Base-by-base conservation (phyloP, 2,888 invertebrate species). In the Tachina grossa region DNA sequence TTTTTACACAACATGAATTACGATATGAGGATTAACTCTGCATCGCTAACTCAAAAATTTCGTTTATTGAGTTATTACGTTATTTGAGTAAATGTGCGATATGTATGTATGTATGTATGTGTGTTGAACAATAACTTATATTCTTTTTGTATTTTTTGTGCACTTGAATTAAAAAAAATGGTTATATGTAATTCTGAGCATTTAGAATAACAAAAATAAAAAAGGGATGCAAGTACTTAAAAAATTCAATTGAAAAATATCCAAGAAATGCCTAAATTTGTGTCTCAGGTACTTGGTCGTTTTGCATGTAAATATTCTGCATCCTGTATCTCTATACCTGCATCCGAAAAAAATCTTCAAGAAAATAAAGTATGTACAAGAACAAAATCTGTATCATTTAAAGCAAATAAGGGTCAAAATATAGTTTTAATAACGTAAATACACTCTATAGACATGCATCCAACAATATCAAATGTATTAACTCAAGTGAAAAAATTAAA, bases 391-490 rank as follows among this genome's bases (percentile, higher is more conserved):
- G 59, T 22, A 77, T 45, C 51, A 77, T 22, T 51, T 59, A 11
- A 77, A 68, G 1, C 19, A 59, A 59, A 68, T 43, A 51, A 59
- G 68, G 59, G 68, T 53, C 19, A 68, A 68, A 41, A 49, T 41
- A 51, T 68, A 19, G 19, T 68, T 66, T 68, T 78, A 78, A 78
- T 69, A 78, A 51, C 68, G 61, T 51, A 59, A 69, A 61, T 69
- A 78, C 59, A 59, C 57, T 76, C 47, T 57, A 22, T 59, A 68
- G 41, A 16, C 43, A 9, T 68, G 51, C 9, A 53, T 16, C 4
- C 13, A 5, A 51, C 49, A 16, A 19, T 53, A n/a, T 43, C 10
- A 43, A 43, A 43, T 43, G 13, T 43, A 51, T 16, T 11, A 51
- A 51, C n/a, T 4, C n/a, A 61, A 63, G 8, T 31, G 31, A 63